Conservation (phyloP, 1,140 invertebrate species). For the Bombus balteatus region DNA sequence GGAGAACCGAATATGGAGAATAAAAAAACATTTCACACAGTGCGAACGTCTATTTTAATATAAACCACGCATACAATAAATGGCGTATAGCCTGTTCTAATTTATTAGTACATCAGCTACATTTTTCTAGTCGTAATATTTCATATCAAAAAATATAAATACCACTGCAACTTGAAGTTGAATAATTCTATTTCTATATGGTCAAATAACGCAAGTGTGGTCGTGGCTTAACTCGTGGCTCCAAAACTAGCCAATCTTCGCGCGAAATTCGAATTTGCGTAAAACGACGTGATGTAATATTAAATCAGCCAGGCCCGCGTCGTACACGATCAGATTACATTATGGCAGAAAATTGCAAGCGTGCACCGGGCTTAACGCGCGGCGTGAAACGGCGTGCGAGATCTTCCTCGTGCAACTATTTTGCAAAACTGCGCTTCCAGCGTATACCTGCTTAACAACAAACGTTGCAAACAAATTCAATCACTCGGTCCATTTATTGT, state of each 20-base stretch:
- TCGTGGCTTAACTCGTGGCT: not conserved
- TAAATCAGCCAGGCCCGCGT: not conserved
- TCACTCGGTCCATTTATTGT: not conserved
- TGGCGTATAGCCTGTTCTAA: no score
- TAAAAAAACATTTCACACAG: no score
- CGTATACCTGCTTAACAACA: not conserved
- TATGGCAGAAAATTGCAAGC: constrained; percentile 16
- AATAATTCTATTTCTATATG: not conserved
- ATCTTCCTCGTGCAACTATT: not conserved
- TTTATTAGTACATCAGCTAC: no score
- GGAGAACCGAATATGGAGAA: no score
- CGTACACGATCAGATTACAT: constrained; percentile 9
- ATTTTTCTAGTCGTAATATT: no score
- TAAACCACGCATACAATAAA: no score
- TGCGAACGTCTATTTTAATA: no score
- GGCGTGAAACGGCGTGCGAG: no score
- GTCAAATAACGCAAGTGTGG: not conserved
- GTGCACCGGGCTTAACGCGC: not conserved
- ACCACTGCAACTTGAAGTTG: no score
- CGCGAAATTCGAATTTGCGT: not conserved
- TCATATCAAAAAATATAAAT: no score
- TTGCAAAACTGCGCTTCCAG: not conserved
- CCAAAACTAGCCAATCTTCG: not conserved
- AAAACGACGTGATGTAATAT: not conserved
- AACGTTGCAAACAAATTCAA: constrained; percentile 17